Base-by-base conservation (phyloP, 2,888 invertebrate species). In the Pristionchus mayeri region DNA sequence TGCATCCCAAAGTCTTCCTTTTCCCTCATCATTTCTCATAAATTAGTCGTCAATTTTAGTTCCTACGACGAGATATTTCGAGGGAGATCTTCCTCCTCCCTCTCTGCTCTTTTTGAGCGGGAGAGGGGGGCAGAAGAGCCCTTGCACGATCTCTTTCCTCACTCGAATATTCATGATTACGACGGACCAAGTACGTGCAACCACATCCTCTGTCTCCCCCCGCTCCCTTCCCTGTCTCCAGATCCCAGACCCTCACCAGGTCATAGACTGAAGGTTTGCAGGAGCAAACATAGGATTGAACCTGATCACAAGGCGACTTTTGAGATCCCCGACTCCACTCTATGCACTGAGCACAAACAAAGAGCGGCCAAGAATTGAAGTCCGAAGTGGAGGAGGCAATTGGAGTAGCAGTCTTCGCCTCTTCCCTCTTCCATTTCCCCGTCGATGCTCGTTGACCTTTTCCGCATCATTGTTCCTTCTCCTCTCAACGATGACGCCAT, bases 81-180 rank as follows among this genome's bases (percentile, higher is more conserved):
- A 34, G 63, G 24, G 54, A 57, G 54, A 57, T 57, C n/a, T n/a
- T 54, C 54, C 21, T 54, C n/a, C n/a, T 16, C 50, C 30, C 37
- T n/a, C 40, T 71, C 40, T 24, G 18, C 71, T 71, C 71, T 71
- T 71, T 71, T 71, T 71, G 71, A 71, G 71, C 40, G 71, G 71
- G 71, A 71, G 71, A 71, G 67, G 21, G n/a, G n/a, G 24, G 16
- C n/a, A 9, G 54, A 3, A 54, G 54, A 18, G 54, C 24, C 67
- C 27, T 44, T 71, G 71, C 71, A 71, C 71, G 71, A 71, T 71
- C 40, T 24, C 71, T 40, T n/a, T 30, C 63, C 54, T 54, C 30
- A 3, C 71, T 71, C 71, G 71, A 71, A 71, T 71, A 71, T 71
- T 71, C 71, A 71, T 71, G 71, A 71, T 71, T 71, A 71, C 71